Evolutionary conservation across 2,113 vertebrate genomes (phyloP).

Genomic region (Corythaixoides concolor): DNA sequence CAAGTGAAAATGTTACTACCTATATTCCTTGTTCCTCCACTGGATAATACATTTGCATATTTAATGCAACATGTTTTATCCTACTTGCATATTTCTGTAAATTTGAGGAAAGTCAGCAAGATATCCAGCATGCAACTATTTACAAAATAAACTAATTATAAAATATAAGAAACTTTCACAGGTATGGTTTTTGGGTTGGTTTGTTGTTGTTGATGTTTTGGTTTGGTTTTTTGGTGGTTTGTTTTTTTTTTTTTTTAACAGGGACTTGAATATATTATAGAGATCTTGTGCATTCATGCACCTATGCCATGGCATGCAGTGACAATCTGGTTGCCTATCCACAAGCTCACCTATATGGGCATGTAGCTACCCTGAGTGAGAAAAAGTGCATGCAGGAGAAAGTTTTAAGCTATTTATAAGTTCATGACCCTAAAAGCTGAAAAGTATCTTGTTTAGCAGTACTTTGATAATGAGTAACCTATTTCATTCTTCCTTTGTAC

Average conservation of each 20-base stretch:
- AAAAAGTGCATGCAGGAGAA: neutral
- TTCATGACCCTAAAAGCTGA: neutral
- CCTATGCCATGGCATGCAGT: neutral
- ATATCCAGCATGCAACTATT: neutral
- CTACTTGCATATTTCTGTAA: neutral
- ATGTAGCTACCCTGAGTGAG: neutral
- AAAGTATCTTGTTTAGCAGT: neutral
- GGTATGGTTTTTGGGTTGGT: too few relatives aligned
- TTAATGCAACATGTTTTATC: neutral
- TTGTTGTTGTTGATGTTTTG: neutral
- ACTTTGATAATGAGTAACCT: neutral
- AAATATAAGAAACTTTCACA: neutral
- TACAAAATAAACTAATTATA: neutral
- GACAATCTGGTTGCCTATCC: neutral
- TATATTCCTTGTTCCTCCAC: neutral
- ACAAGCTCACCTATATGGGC: neutral
- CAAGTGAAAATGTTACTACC: neutral
- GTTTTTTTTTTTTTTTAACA: neutral
- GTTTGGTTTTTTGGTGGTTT: accelerated
- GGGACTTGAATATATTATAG: neutral
- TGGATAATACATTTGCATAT: neutral
- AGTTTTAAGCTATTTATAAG: neutral
- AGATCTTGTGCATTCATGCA: neutral
- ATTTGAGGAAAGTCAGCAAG: neutral
- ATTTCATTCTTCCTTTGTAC: neutral